Evolutionary conservation across 2,113 vertebrate genomes (phyloP), one percentile per base, ranked within the genome.

Genomic region (Puffinus mauretanicus): DNA sequence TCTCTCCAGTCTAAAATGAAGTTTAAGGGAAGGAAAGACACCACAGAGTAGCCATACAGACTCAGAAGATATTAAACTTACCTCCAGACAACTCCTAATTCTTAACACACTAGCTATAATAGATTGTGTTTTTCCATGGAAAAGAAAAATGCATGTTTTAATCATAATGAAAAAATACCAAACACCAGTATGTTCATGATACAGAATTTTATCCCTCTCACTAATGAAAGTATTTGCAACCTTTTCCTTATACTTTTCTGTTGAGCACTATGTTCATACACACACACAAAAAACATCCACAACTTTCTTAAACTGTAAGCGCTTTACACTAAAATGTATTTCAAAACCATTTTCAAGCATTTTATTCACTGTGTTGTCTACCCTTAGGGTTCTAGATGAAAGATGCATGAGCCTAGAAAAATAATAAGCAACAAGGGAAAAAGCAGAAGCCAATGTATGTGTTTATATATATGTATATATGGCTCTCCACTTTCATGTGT

Each of bases 251-350:
- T 3, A 11, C 21, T 72, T 44, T 87, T 30, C 78, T 66, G 15
- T 52, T 58, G 40, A 93, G 18, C 11, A 27, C 25, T 66, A 7
- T 42, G 10, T 29, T 69, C 36, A 38, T 21, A 76, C 25, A 21
- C 15, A 34, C 30, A 69, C 0, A 3, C 19, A 16, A 32, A 30
- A 71, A 34, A 11, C 2, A 36, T 13, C 14, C 0, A 2, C 0
- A 4, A 11, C 13, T 47, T 88, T 70, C 44, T 82, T 46, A 38
- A 85, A 51, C 11, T 49, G 10, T 24, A 58, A 52, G 9, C 10
- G 9, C 7, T 66, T 71, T 15, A 75, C 22, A 69, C 2, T 7
- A 57, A 62, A 55, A 65, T 9, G 4, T 26, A 58, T 54, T 86
- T 71, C 17, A 71, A 75, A 79, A 29, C 4, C 2, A 7, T 36